Conservation (phyloP, 2,113 vertebrate genomes). For the Chamaea fasciata region DNA sequence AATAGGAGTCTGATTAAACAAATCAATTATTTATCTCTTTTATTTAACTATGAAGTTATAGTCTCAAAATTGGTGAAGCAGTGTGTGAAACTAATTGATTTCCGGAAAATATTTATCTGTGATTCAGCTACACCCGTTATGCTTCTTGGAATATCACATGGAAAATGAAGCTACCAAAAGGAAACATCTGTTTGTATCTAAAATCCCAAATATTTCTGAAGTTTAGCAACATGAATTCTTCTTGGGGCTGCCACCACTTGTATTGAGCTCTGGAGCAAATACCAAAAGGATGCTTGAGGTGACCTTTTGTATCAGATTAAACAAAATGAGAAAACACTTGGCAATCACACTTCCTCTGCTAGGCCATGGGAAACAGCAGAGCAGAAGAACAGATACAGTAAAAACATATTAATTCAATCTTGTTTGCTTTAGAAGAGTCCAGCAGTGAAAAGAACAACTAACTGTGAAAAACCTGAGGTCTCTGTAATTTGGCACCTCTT, state of each 20-base stretch:
- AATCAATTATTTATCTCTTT: neutral
- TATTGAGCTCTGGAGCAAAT: conserved; percentile 26
- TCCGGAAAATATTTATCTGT: conserved; percentile 1
- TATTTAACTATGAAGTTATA: neutral
- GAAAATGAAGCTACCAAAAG: conserved; percentile 63
- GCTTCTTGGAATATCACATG: conserved; percentile 1
- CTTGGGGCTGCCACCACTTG: conserved; percentile 39
- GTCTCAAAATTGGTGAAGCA: neutral
- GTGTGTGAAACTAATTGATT: conserved; percentile 31
- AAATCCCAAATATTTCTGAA: conserved; percentile 31
- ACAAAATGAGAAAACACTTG: conserved; percentile 59
- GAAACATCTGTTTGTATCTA: conserved; percentile 67
- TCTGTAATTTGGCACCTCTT: neutral
- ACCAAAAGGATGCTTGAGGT: conserved; percentile 42
- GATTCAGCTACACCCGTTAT: neutral
- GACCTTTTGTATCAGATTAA: conserved; percentile 59
- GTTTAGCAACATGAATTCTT: conserved; percentile 56
- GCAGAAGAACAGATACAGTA: conserved; percentile 11
- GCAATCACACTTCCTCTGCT: conserved; percentile 46
- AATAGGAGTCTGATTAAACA: neutral
- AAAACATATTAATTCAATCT: conserved; percentile 47
- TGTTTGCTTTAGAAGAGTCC: neutral
- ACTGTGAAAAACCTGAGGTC: conserved; percentile 21
- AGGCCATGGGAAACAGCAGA: conserved; percentile 49
- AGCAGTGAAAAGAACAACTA: conserved; percentile 23